Evolutionary conservation across 1,140 invertebrate species (phyloP).

Genomic region (Plodia interpunctella): DNA sequence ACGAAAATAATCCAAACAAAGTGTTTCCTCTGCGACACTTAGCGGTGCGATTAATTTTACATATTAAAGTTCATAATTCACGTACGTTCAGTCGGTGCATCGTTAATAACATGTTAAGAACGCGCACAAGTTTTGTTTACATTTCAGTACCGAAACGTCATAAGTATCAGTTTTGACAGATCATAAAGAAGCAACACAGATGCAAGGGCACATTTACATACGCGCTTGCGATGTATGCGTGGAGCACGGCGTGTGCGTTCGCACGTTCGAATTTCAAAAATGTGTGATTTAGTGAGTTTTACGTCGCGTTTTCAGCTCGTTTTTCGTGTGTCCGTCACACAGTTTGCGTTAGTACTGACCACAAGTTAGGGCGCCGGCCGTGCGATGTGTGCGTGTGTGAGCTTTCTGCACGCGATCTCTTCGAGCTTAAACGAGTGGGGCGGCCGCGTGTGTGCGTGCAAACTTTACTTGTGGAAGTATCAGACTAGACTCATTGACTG

Average conservation of each 20-base stretch:
- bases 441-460: constrained; percentile 59
- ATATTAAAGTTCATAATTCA: constrained; percentile 68
- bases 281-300: constrained; percentile 51
- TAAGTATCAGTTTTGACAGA: constrained; percentile 72
- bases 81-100: constrained; percentile 46
- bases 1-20: constrained; percentile 65
- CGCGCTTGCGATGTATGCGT: constrained; percentile 27
- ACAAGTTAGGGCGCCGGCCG: constrained; percentile 73
- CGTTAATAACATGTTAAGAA: constrained; percentile 61
- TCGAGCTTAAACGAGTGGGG: constrained; percentile 63
- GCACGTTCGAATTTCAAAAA: constrained; percentile 22
- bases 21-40: constrained; percentile 45
- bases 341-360: constrained; percentile 75
- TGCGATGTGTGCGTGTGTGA: constrained; percentile 69
- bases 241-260: constrained; percentile 14
- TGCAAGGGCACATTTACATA: constrained; percentile 62
- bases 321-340: constrained; percentile 76
- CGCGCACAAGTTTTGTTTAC: constrained; percentile 69
- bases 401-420: constrained; percentile 74
- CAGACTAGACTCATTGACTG: constrained; percentile 76
- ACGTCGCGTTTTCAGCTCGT: constrained; percentile 68
- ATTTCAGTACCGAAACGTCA: constrained; percentile 70
- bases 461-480: constrained; percentile 65
- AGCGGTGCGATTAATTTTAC: constrained; percentile 63
- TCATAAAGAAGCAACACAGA: constrained; percentile 65